Evolutionary conservation across 2,113 vertebrate species (phyloP).

Genomic region (Bubo scandiacus): DNA sequence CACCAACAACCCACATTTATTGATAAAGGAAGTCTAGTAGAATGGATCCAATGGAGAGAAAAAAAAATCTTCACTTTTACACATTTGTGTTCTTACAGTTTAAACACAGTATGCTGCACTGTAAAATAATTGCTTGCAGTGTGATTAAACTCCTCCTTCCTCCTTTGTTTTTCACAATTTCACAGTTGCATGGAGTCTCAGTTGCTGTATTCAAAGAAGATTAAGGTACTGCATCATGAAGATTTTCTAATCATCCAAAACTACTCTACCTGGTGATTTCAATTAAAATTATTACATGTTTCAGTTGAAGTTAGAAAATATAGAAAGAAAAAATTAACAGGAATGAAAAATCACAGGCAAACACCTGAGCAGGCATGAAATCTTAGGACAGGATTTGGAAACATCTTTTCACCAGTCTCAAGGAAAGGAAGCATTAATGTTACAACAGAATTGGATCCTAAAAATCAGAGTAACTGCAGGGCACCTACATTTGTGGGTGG

Average conservation of each 20-base stretch:
- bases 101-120: background rate
- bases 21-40: background rate
- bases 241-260: constrained; percentile 52
- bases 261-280: constrained; percentile 18
- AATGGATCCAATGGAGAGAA: background rate
- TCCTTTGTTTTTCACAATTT: constrained; percentile 18
- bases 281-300: constrained; percentile 49
- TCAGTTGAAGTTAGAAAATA: constrained; percentile 33
- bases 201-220: constrained; percentile 31
- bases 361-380: background rate
- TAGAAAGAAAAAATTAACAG: background rate
- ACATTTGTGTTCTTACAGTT: background rate
- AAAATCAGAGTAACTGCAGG: background rate
- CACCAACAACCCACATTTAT: background rate
- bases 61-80: background rate
- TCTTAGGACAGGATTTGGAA: background rate
- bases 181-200: background rate
- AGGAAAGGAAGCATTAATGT: background rate
- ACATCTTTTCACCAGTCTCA: background rate
- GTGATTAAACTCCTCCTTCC: background rate
- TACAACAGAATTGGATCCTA: background rate
- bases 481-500: background rate
- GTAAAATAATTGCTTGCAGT: background rate
- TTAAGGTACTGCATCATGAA: constrained; percentile 18
- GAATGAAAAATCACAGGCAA: background rate